Percentiles rank a stretch among this genome's conserved stretches.
Conservation (phyloP, 1,140 invertebrate genomes). For the Drosophila rhopaloa region DNA sequence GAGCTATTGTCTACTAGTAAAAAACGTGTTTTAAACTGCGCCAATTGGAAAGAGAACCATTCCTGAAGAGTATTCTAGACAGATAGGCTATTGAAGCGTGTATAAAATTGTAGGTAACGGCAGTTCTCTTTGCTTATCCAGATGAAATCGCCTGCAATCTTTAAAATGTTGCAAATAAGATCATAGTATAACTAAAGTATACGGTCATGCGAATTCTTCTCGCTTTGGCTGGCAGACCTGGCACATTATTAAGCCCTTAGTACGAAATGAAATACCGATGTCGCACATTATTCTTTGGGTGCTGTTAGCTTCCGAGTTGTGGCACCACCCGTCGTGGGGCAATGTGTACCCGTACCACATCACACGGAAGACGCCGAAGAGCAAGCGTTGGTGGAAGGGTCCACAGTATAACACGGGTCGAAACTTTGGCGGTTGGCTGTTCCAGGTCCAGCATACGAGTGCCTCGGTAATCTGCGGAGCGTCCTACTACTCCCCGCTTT, state of each 20-base stretch:
- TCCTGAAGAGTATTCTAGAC: no score
- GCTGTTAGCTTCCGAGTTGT: neutral
- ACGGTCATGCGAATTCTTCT: neutral
- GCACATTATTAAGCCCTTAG: neutral
- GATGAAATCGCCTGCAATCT: no score
- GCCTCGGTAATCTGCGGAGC: conserved; percentile 25
- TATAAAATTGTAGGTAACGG: no score
- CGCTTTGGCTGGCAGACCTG: neutral
- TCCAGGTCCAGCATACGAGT: conserved; percentile 8
- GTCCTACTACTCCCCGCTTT: conserved; percentile 18
- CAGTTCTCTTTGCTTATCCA: no score
- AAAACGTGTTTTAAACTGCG: no score
- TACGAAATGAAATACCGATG: neutral
- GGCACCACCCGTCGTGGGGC: neutral
- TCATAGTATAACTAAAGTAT: neutral
- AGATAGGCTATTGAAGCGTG: no score
- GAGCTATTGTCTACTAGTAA: no score
- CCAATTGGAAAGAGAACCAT: no score
- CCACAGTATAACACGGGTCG: conserved; percentile 2
- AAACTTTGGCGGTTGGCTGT: conserved; percentile 41
- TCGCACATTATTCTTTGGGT: neutral
- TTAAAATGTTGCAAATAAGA: neutral
- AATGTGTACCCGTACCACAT: conserved; percentile 26
- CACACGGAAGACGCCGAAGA: neutral
- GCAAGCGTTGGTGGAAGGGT: conserved; percentile 26